A percentile compares a stretch with the other conserved stretches of the same genome.
These are phyloP conservation scores for Acanthosepion lycidas DNA, from an alignment of 2,888 invertebrate genomes.

Conservation along the genomic window DNA sequence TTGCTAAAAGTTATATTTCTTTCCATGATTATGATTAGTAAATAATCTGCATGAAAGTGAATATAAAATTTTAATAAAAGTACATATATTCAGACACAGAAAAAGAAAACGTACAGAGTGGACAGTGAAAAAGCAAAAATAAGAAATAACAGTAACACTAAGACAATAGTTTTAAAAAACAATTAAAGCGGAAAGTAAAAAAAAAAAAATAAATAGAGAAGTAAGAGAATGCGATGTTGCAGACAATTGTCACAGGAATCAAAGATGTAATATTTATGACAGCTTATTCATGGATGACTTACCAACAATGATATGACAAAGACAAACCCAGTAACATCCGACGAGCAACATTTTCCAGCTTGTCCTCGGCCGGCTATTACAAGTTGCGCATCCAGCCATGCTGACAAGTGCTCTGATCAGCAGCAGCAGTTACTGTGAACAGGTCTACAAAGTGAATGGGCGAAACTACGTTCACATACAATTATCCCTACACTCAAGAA, in stretches of 20 bases:
- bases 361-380: constrained; percentile 21
- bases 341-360: constrained; percentile 33
- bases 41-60: too few species aligned
- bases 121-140: background rate
- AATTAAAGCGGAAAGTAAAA: background rate
- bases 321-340: constrained; percentile 33
- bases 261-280: background rate
- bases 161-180: background rate
- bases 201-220: background rate
- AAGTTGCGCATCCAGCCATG: constrained; percentile 33
- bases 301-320: background rate
- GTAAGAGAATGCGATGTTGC: background rate
- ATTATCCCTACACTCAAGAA: background rate
- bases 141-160: background rate
- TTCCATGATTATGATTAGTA: too few species aligned
- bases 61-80: too few species aligned
- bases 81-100: background rate
- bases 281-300: background rate
- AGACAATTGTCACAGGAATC: constrained; percentile 2
- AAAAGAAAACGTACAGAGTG: background rate
- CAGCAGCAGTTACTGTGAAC: constrained; percentile 33
- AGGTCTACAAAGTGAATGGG: constrained; percentile 17
- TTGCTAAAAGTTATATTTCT: too few species aligned
- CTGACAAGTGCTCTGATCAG: constrained; percentile 20
- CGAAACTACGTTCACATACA: background rate